Evolutionary conservation across 2,113 vertebrate species (phyloP), one percentile per base, ranked within the genome.

Genomic region (Morone chrysops): DNA sequence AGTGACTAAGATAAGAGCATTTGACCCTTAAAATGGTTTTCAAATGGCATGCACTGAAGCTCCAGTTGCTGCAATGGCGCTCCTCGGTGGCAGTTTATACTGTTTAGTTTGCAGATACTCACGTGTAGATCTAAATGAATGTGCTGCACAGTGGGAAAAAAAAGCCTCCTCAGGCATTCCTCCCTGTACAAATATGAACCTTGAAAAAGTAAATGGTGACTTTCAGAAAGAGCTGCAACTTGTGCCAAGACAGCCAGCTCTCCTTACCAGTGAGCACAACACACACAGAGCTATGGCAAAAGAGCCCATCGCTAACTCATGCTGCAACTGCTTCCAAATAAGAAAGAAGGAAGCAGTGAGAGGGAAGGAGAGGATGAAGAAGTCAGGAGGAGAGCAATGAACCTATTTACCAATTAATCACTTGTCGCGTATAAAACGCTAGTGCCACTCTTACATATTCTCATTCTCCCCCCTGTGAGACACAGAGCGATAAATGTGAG

Each of bases 171-270:
- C 73, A 70, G 69, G 47, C 65, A 59, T 20, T 56, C 70, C 72
- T 73, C 67, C 69, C 60, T 86, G 36, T 22, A 57, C 82, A 92
- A 90, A 92, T 80, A 87, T 70, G 25, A 78, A 70, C 53, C 67
- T 40, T 59, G 66, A 78, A 66, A 22, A 81, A 62, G 43, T 85
- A 72, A 84, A 87, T 70, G 57, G 69, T 13, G 47, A 41, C 86
- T 81, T 92, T 93, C 79, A 93, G 72, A 69, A 48, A 72, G 68
- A 80, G 61, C 61, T 65, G 70, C 1, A 13, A 38, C 60, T 47
- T 50, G 57, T 78, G 81, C 83, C 79, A 89, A 75, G 69, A 72
- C 22, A 57, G 41, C 36, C 56, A 41, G 20, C n/a, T 45, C 17
- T 40, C 10, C 38, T 20, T n/a, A 18, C 25, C 60, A 51, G 22